A percentile compares a stretch with the other conserved stretches of the same genome.
phyloP scores from a whole-genome alignment of 2,113 vertebrate genomes.

The Hemiscyllium ocellatum region DNA sequence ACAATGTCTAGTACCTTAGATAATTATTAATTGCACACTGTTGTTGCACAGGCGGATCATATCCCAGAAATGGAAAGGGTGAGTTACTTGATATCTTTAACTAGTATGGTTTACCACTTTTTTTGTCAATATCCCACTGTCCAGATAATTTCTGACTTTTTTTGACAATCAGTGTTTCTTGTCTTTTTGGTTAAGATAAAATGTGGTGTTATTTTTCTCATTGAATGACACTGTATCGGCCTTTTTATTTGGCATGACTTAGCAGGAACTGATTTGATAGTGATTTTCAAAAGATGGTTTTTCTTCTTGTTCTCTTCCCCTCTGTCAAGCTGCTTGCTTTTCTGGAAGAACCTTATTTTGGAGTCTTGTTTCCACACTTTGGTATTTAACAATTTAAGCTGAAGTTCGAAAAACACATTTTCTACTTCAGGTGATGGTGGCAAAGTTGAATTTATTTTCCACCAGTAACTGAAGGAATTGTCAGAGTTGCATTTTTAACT shows the following conservation, averaged over 20 bases:
- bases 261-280: background rate
- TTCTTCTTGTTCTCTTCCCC: too few relatives aligned
- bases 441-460: background rate
- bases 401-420: background rate
- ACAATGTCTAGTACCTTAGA: background rate
- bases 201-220: background rate
- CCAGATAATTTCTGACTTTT: background rate
- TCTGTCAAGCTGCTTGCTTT: slow-evolving; percentile 9
- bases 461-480: background rate
- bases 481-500: background rate
- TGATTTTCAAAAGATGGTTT: background rate
- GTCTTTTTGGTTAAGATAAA: too few relatives aligned
- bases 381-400: background rate
- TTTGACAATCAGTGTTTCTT: background rate
- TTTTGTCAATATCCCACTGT: background rate
- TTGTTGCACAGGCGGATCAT: slow-evolving; percentile 15
- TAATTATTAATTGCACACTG: slow-evolving; percentile 15
- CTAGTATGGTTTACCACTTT: background rate
- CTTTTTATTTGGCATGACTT: background rate
- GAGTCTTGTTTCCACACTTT: background rate
- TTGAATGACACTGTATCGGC: background rate
- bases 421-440: background rate
- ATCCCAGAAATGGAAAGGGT: slow-evolving; percentile 15
- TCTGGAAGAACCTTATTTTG: background rate
- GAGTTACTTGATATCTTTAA: background rate